These are phyloP conservation scores for Leucophora obtusa DNA, from an alignment of 2,888 invertebrate species.

Conservation along the genomic window DNA sequence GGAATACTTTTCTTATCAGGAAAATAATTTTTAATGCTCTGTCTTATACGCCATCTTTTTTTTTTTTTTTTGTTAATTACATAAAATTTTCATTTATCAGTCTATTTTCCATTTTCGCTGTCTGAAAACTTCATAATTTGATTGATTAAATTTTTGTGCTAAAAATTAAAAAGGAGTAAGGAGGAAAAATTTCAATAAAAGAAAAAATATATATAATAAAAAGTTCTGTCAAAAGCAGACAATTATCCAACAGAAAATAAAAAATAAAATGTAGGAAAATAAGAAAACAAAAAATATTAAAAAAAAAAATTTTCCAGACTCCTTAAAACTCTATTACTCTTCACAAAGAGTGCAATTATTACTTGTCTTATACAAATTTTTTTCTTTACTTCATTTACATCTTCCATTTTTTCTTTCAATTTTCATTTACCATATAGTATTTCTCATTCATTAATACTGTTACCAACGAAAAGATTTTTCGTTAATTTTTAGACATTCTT, in stretches of 20 bases:
- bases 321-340: not conserved
- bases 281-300: not conserved
- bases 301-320: not conserved
- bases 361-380: constrained; percentile 48
- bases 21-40: no score
- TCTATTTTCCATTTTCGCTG: not conserved
- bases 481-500: constrained; percentile 56
- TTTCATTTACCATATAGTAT: constrained; percentile 37
- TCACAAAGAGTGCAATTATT: constrained; percentile 46
- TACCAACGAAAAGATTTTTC: constrained; percentile 48
- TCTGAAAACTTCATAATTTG: not conserved
- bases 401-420: constrained; percentile 4
- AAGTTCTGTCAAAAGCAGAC: constrained; percentile 53
- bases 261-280: constrained; percentile 21
- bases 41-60: no score
- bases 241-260: constrained; percentile 54
- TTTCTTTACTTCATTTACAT: constrained; percentile 6
- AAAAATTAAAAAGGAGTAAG: not conserved
- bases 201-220: constrained; percentile 31
- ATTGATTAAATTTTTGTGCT: not conserved
- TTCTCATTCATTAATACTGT: constrained; percentile 53
- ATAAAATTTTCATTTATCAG: no score
- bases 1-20: no score
- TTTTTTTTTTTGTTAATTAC: no score
- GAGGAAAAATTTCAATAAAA: not conserved